Evolutionary conservation across 1,140 invertebrate genomes (phyloP), one percentile per base, ranked within the genome.

Genomic region (Branchinecta lynchi): DNA sequence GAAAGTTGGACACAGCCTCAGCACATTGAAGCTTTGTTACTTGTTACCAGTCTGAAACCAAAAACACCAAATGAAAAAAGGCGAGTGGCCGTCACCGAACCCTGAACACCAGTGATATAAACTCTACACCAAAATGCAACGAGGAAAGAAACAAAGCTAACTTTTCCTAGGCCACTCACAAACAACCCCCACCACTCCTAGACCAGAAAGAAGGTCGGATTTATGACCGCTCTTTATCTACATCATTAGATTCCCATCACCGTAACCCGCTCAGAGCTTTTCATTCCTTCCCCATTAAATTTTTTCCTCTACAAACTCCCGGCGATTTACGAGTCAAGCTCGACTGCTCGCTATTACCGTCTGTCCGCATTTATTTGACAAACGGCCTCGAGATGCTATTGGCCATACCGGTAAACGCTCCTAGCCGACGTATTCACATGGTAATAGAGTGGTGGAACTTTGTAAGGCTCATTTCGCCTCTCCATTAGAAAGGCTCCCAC

Each of bases 371-470:
- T 60, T 3, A 60, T 20, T 60, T 60, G 51, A 60, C 17, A 60
- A 60, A 60, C 51, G 12, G 51, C 51, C 12, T 12, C 12, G 17
- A 60, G 17, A 60, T 60, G 51, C 51, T 60, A 60, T 60, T 60
- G 51, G 12, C 51, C 51, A 60, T 20, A 60, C 51, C 51, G 51
- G 51, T 60, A 20, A 60, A 60, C 12, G 17, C 12, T 20, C 17
- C 12, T 60, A 60, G 51, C 17, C 17, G 51, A 60, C 12, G 17
- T 60, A 60, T 60, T 60, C 51, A 60, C 12, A 60, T 60, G 51
- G 51, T 60, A 60, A 60, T 60, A 60, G 51, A 60, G 51, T 60
- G 51, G 51, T 60, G 51, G 51, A 60, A 60, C 51, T 60, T 60
- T 20, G 17, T 60, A 60, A 60, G 51, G 51, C 51, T 60, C 51